Conservation (phyloP, 2,113 vertebrate genomes). For the Chitala chitala region DNA sequence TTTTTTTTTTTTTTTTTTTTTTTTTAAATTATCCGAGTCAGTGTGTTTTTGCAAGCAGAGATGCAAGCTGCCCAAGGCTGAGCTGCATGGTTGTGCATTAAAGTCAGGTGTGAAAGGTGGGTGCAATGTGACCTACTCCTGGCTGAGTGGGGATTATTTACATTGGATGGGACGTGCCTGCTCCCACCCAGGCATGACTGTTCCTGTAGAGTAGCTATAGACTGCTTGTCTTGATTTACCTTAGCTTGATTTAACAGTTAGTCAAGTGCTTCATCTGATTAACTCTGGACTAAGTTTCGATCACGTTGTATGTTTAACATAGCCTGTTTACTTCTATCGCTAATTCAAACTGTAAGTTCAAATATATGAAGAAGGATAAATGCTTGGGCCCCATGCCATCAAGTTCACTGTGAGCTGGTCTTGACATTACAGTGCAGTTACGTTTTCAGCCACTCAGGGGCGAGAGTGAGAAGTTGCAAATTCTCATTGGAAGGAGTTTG, state of each 20-base stretch:
- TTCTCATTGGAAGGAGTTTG: background rate
- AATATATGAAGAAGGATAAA: background rate
- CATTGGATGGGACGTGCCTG: background rate
- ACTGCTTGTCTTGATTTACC: background rate
- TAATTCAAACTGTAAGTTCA: background rate
- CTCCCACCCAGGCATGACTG: background rate
- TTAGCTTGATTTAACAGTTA: too few species aligned
- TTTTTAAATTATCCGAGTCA: too few species aligned
- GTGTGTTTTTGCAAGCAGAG: background rate
- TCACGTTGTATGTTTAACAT: too few species aligned
- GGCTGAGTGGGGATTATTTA: background rate
- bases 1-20: too few species aligned
- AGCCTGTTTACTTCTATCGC: too few species aligned
- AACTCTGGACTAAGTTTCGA: too few species aligned
- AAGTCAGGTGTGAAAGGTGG: background rate
- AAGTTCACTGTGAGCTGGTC: background rate
- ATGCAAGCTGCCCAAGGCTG: background rate
- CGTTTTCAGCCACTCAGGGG: background rate
- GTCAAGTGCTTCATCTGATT: too few species aligned
- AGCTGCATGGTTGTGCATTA: background rate
- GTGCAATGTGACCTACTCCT: background rate
- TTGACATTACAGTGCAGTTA: background rate
- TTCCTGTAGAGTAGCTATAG: background rate
- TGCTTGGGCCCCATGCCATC: background rate
- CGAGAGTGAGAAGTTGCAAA: background rate